phyloP scores from a whole-genome alignment of 1,140 invertebrate genomes.

The Vollenhovia emeryi region DNA sequence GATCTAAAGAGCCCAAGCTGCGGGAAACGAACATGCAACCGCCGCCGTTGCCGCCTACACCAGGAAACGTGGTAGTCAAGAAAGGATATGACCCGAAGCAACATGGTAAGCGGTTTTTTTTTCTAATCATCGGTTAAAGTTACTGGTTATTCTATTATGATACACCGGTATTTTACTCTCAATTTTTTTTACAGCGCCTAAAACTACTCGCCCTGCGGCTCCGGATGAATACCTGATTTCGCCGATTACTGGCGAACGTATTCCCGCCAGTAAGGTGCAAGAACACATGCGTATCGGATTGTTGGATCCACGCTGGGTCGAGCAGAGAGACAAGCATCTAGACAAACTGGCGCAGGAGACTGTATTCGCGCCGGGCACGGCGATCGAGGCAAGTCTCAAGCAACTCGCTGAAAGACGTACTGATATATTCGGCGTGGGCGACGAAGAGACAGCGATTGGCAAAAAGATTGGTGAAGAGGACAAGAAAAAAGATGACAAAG shows the following conservation, averaged over 20 bases:
- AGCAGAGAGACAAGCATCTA: constrained; percentile 96
- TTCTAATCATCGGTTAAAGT: background rate
- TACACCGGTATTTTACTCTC: constrained; percentile 7
- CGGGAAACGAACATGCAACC: constrained; percentile 85
- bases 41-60: constrained; percentile 93
- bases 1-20: constrained; percentile 83
- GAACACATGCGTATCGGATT: constrained; percentile 99
- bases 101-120: constrained; percentile 79
- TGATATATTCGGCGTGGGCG: constrained; percentile 99
- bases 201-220: constrained; percentile 86
- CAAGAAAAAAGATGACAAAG: constrained; percentile 94
- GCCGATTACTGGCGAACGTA: constrained; percentile 98
- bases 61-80: constrained; percentile 98
- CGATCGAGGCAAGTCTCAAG: constrained; percentile 98
- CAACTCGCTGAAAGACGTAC: constrained; percentile 99
- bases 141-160: background rate
- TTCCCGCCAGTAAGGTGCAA: constrained; percentile 98
- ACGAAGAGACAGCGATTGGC: constrained; percentile 99
- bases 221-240: constrained; percentile 98
- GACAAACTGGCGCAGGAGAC: constrained; percentile 95
- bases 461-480: constrained; percentile 99
- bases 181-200: constrained; percentile 82
- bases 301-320: constrained; percentile 98
- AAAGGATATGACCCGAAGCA: constrained; percentile 99
- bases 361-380: constrained; percentile 94